Evolutionary conservation across 2,797 vertebrate genomes (phyloP).

Genomic region (Diplodus sargus): DNA sequence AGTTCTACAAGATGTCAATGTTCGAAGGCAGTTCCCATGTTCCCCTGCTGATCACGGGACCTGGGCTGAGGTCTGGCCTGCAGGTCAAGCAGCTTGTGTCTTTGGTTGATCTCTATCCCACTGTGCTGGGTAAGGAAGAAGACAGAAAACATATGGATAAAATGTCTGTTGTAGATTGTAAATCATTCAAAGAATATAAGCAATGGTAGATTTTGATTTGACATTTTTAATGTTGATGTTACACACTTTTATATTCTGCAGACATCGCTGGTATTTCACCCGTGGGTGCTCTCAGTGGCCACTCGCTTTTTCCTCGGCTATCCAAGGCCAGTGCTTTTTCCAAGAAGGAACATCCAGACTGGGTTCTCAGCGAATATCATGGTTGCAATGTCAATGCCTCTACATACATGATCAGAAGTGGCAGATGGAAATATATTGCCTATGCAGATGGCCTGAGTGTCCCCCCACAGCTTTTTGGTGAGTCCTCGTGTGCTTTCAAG

Average conservation of each 20-base stretch:
- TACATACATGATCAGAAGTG: slow-evolving; percentile 92
- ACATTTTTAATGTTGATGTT: slow-evolving; percentile 3
- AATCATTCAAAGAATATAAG: too few relatives aligned
- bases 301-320: slow-evolving; percentile 89
- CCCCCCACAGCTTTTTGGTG: slow-evolving; percentile 94
- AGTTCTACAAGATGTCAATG: slow-evolving; percentile 99
- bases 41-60: slow-evolving; percentile 92
- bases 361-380: slow-evolving; percentile 96
- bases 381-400: slow-evolving; percentile 95
- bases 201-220: neutral
- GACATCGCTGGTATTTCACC: slow-evolving; percentile 88
- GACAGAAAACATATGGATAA: neutral
- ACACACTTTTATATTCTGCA: slow-evolving; percentile 69
- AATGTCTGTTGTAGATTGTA: neutral
- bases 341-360: slow-evolving; percentile 77
- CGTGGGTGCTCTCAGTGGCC: slow-evolving; percentile 87
- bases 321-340: slow-evolving; percentile 49
- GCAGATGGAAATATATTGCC: slow-evolving; percentile 92
- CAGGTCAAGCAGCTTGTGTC: slow-evolving; percentile 88
- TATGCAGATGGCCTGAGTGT: slow-evolving; percentile 90
- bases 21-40: slow-evolving; percentile 96
- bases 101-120: slow-evolving; percentile 96
- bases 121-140: slow-evolving; percentile 89
- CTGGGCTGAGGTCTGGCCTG: slow-evolving; percentile 83
- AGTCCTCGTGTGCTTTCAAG: slow-evolving; percentile 38